Conservation (phyloP, 2,113 vertebrate genomes). For the Heterochromis multidens region DNA sequence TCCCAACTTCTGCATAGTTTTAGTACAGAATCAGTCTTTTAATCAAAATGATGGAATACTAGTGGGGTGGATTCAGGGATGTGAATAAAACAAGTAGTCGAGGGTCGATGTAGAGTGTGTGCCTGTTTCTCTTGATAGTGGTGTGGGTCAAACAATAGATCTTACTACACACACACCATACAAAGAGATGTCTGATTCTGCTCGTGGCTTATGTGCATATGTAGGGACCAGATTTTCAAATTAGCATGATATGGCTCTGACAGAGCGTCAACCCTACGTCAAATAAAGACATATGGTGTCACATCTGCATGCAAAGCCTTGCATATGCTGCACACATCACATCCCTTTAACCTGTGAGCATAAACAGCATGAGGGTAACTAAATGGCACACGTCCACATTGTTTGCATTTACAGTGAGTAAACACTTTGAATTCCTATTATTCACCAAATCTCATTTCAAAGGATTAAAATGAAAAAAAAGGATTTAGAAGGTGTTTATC, state of each 20-base stretch:
- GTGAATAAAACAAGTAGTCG: constrained; percentile 68
- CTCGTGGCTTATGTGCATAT: background rate
- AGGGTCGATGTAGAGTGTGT: constrained; percentile 4
- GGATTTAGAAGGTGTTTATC: constrained; percentile 22
- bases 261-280: constrained; percentile 73
- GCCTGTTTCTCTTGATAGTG: background rate
- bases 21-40: constrained; percentile 96
- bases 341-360: constrained; percentile 83
- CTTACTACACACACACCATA: background rate
- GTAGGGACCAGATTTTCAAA: constrained; percentile 30
- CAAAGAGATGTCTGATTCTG: constrained; percentile 29
- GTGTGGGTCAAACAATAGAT: background rate
- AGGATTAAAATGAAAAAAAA: constrained; percentile 1
- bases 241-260: constrained; percentile 67
- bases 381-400: constrained; percentile 80
- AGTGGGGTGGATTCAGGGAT: constrained; percentile 87
- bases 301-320: constrained; percentile 82
- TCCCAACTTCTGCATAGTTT: constrained; percentile 87
- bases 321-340: constrained; percentile 84
- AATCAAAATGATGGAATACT: constrained; percentile 99
- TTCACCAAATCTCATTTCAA: background rate
- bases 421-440: constrained; percentile 16
- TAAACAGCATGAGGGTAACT: constrained; percentile 82
- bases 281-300: constrained; percentile 88
- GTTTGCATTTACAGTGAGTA: constrained; percentile 50